A percentile compares a stretch with the other conserved stretches of the same genome.
These are phyloP conservation scores for Ditylenchus weischeri DNA, from an alignment of 2,888 invertebrate species.

Conservation along the genomic window DNA sequence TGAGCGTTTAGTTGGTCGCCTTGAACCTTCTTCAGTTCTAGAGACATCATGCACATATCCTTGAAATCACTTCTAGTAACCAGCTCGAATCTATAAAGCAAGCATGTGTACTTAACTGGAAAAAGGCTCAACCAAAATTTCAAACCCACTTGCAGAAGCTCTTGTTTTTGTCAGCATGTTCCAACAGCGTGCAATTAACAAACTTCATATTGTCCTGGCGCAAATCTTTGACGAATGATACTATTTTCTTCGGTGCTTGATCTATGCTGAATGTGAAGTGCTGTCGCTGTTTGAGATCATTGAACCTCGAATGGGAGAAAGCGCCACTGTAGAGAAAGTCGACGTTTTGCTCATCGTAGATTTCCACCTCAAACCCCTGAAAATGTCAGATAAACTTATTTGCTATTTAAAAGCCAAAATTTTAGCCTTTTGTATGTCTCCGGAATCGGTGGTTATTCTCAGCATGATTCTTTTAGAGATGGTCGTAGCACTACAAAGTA, in stretches of 20 bases:
- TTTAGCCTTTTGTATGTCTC: too few relatives aligned
- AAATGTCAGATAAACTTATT: neutral
- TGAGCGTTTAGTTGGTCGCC: slow-evolving; percentile 1
- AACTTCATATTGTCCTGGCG: slow-evolving; percentile 1
- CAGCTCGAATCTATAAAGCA: neutral
- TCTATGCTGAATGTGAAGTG: slow-evolving; percentile 7
- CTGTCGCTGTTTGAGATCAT: neutral
- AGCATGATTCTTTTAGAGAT: too few relatives aligned
- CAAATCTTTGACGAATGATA: neutral
- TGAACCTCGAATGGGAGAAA: neutral
- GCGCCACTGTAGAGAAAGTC: neutral
- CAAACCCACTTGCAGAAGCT: neutral
- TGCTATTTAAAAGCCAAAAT: too few relatives aligned
- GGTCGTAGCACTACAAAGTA: too few relatives aligned
- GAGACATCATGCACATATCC: slow-evolving; percentile 1
- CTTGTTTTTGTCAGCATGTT: neutral
- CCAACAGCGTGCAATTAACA: neutral
- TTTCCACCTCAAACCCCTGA: slow-evolving; percentile 6
- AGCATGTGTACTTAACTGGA: neutral
- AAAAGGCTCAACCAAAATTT: too few relatives aligned
- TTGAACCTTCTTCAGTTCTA: neutral
- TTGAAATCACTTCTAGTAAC: neutral
- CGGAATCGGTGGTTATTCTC: too few relatives aligned
- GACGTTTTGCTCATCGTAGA: slow-evolving; percentile 8
- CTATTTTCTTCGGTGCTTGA: neutral